Conservation (phyloP, 2,113 vertebrate genomes). For the Hippotragus niger region DNA sequence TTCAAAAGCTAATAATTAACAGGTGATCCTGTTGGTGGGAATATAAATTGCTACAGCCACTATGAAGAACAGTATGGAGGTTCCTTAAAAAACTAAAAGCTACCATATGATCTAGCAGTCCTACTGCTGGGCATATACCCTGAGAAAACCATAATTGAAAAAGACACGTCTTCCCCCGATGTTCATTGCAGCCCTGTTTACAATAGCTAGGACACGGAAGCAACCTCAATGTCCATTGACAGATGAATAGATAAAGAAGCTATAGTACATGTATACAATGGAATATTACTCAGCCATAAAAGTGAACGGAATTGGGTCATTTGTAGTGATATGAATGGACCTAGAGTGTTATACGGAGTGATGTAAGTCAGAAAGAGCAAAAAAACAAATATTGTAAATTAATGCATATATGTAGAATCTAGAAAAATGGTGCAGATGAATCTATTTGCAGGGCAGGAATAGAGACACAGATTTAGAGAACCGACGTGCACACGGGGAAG, state of each 20-base stretch:
- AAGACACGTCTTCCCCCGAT: not conserved
- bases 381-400: not conserved
- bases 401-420: not conserved
- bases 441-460: not conserved
- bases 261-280: not conserved
- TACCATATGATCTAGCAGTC: not conserved
- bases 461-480: not conserved
- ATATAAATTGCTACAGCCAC: not conserved
- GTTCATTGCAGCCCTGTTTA: not conserved
- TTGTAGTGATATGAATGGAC: not conserved
- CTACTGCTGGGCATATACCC: not conserved
- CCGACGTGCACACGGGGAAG: accelerated
- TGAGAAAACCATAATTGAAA: not conserved
- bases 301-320: not conserved
- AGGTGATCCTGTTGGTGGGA: not conserved
- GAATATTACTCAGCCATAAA: not conserved
- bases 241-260: not conserved
- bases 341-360: not conserved
- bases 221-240: not conserved
- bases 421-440: not conserved
- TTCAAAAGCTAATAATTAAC: not conserved
- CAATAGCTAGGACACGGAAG: not conserved
- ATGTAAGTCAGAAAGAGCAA: not conserved
- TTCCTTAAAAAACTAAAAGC: not conserved
- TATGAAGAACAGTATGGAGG: not conserved